Evolutionary conservation across 2,888 invertebrate genomes (phyloP).

Genomic region (Nephrocerus scutellatus): DNA sequence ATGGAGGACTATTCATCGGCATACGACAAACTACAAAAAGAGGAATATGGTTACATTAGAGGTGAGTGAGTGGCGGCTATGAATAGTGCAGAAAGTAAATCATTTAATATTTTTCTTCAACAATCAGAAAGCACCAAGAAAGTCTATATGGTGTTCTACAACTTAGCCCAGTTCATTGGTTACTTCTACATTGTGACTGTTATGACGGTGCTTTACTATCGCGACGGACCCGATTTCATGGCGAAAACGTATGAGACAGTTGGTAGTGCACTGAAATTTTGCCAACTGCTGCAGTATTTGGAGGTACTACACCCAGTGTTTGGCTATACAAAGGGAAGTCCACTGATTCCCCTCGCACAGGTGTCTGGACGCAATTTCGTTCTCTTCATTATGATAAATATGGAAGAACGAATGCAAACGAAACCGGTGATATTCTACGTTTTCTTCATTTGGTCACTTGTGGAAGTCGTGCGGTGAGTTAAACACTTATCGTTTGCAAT

Average conservation of each 20-base stretch:
- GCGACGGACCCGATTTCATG: conserved; percentile 66
- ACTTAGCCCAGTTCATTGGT: conserved; percentile 82
- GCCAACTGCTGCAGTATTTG: conserved; percentile 74
- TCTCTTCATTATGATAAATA: conserved; percentile 74
- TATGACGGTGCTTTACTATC: conserved; percentile 66
- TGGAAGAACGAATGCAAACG: conserved; percentile 78
- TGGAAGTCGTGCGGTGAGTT: conserved; percentile 73
- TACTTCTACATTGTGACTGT: conserved; percentile 70
- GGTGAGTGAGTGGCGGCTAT: conserved; percentile 51
- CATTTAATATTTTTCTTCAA: background rate
- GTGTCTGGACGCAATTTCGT: conserved; percentile 71
- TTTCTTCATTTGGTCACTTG: conserved; percentile 73
- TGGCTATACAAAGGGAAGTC: conserved; percentile 76
- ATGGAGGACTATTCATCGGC: conserved; percentile 72
- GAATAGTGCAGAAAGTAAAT: conserved; percentile 3
- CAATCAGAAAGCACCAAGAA: conserved; percentile 66
- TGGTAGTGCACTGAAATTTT: conserved; percentile 69
- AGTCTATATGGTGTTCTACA: conserved; percentile 81
- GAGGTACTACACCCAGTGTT: conserved; percentile 86
- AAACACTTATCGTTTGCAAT: background rate
- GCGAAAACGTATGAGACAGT: conserved; percentile 64
- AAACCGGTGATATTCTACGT: conserved; percentile 83
- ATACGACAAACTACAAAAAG: conserved; percentile 64
- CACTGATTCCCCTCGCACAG: conserved; percentile 68
- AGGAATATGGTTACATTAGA: conserved; percentile 70